Conservation (phyloP, 2,113 vertebrate species). For the Formicarius rufipectus region DNA sequence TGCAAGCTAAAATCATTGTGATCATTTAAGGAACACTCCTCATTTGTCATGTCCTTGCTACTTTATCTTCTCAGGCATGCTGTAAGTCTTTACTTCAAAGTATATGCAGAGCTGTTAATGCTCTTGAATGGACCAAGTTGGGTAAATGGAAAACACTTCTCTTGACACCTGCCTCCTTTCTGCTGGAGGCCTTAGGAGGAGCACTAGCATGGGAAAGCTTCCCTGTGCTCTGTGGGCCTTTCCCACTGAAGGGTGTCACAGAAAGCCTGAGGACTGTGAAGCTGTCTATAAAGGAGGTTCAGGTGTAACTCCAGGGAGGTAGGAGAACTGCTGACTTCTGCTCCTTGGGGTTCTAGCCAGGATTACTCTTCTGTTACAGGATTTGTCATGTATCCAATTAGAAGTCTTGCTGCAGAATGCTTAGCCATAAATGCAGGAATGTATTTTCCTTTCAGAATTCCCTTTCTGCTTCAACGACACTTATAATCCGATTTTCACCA, state of each 20-base stretch:
- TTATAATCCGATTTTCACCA: constrained; percentile 55
- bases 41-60: not conserved
- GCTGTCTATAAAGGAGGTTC: not conserved
- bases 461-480: constrained; percentile 41
- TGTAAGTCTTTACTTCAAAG: not conserved
- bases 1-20: not conserved
- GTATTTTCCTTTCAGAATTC: constrained; percentile 38
- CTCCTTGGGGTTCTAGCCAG: not conserved
- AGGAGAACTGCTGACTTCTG: not conserved
- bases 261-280: not conserved
- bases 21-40: not conserved
- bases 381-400: not conserved
- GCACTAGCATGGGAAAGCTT: not conserved
- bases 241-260: not conserved
- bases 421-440: not conserved
- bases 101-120: not conserved
- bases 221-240: too few species aligned
- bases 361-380: not conserved
- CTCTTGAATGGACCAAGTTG: not conserved
- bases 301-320: not conserved
- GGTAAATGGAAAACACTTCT: not conserved
- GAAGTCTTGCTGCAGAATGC: not conserved
- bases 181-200: not conserved
- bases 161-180: not conserved
- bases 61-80: not conserved